phyloP scores from a whole-genome alignment of 2,888 invertebrate species.

The Nomada ruficornis region DNA sequence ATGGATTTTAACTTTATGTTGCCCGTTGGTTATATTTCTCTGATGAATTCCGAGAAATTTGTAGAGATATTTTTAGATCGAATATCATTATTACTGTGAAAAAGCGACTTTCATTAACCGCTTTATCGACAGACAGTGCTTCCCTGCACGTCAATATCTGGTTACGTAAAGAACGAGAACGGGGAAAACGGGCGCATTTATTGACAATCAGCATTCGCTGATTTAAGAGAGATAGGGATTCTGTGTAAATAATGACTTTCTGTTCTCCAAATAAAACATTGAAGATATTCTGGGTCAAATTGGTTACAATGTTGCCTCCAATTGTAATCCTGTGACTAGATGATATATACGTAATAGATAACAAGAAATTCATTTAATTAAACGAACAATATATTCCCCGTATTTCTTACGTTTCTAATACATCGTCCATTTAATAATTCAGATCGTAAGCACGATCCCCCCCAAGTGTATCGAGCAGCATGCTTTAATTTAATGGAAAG shows the following conservation, averaged over 20 bases:
- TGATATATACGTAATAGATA: too few relatives aligned
- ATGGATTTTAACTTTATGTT: neutral
- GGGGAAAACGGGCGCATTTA: neutral
- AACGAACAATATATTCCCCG: too few relatives aligned
- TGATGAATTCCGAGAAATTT: neutral
- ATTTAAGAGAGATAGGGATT: neutral
- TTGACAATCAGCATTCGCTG: neutral
- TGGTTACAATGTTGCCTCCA: neutral
- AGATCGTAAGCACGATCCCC: neutral
- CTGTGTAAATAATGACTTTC: neutral
- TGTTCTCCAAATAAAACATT: neutral
- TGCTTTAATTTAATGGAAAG: neutral
- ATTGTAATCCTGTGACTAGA: too few relatives aligned
- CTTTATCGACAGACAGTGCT: neutral
- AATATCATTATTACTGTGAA: neutral
- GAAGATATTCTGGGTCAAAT: neutral
- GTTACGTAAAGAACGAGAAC: neutral
- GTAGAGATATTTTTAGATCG: neutral
- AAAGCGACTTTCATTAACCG: constrained; percentile 1
- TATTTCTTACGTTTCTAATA: too few relatives aligned
- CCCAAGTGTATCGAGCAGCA: neutral
- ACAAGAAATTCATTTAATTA: too few relatives aligned
- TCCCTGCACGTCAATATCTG: neutral
- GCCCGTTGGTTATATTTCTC: neutral
- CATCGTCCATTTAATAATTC: too few relatives aligned